Base-by-base conservation (phyloP, 2,797 vertebrate genomes). In the Dermochelys coriacea region DNA sequence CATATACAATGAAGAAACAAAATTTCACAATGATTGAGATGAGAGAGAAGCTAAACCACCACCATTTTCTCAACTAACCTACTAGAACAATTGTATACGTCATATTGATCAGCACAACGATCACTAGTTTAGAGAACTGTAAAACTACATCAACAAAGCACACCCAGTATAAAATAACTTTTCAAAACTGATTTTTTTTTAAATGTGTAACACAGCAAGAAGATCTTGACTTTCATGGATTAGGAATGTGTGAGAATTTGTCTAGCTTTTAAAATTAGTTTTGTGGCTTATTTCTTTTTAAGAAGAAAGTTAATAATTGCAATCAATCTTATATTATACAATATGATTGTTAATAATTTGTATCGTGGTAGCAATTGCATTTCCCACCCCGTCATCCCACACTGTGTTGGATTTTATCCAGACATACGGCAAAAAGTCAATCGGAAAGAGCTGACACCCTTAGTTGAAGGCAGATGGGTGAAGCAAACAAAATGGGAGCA, bases 41-140 rank as follows among this genome's bases (percentile, higher is more conserved):
- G 5, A 57, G 55, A 27, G 5, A 57, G 55, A 27, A 54, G 19
- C 52, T 54, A 54, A 89, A 89, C 0, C 0, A 21, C 7, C 0
- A 25, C 68, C 0, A 2, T 37, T 78, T 57, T 0, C 75, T 96
- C 75, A 9, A 9, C 12, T 41, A 2, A 64, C 12, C 34, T 8
- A 34, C 16, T 34, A 45, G 37, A 74, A 74, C 77, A 50, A 64
- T 83, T 50, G 0, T 80, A 29, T 41, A 71, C 37, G 2, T 31
- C 2, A 54, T 83, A 81, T 82, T 25, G 79, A 86, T 88, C 12
- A 52, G 47, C 12, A 57, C n/a, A 89, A 68, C 54, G 1, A 61
- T 47, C 75, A 45, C 0, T 77, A 45, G 5, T 52, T 93, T 87
- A 82, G 37, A 75, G 89, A 71, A 64, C 5, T 74, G 52, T 12